phyloP scores from a whole-genome alignment of 2,113 vertebrate genomes.

The Macquaria ambigua region DNA sequence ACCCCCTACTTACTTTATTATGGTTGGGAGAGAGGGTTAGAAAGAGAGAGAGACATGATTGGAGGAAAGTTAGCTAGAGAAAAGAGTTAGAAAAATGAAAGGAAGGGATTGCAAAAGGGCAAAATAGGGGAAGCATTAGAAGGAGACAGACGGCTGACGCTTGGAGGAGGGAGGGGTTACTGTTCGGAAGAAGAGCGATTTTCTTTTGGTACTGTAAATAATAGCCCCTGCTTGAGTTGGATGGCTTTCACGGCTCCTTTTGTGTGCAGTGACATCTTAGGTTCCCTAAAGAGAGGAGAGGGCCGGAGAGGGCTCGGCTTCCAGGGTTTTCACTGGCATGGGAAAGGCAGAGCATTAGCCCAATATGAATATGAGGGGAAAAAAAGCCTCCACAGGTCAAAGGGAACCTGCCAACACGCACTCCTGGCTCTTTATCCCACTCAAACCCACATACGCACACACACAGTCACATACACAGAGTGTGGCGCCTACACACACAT shows the following conservation, averaged over 20 bases:
- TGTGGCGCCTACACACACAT: conserved; percentile 21
- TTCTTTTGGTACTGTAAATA: conserved; percentile 84
- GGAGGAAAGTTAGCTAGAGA: conserved; percentile 36
- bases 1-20: conserved; percentile 78
- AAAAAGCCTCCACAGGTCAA: conserved; percentile 75
- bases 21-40: conserved; percentile 10
- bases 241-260: conserved; percentile 80
- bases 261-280: conserved; percentile 80
- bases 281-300: conserved; percentile 78
- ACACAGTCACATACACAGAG: background rate
- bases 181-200: conserved; percentile 64
- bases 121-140: conserved; percentile 66
- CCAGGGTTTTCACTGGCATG: conserved; percentile 78
- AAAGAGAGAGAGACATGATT: conserved; percentile 30
- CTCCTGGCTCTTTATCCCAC: conserved; percentile 64
- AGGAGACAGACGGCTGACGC: conserved; percentile 68
- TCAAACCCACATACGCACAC: conserved; percentile 55
- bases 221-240: conserved; percentile 84
- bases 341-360: conserved; percentile 75
- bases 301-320: conserved; percentile 66
- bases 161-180: conserved; percentile 20
- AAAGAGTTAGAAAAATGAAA: conserved; percentile 47
- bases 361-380: conserved; percentile 76
- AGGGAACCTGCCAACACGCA: conserved; percentile 72
- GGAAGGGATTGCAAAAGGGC: conserved; percentile 54